Evolutionary conservation across 2,888 invertebrate species (phyloP).

Genomic region (Actias luna): DNA sequence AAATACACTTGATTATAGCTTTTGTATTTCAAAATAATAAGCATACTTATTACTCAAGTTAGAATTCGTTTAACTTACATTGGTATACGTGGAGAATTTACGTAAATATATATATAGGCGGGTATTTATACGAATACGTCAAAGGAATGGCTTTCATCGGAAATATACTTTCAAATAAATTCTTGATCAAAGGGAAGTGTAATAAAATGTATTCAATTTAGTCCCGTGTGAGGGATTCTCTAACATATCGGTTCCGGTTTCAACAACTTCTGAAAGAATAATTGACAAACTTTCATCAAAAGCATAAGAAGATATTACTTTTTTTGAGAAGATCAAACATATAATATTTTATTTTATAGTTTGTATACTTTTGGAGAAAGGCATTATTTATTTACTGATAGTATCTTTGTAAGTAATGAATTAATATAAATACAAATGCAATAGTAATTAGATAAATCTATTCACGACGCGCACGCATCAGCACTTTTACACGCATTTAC

Average conservation of each 20-base stretch:
- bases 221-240: background rate
- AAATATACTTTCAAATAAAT: background rate
- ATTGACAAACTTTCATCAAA: background rate
- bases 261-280: background rate
- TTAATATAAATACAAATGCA: background rate
- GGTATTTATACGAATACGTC: background rate
- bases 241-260: background rate
- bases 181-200: background rate
- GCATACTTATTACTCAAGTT: background rate
- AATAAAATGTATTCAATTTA: background rate
- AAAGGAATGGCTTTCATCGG: background rate
- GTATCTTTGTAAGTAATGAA: background rate
- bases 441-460: background rate
- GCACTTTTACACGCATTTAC: conserved; percentile 29
- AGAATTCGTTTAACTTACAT: background rate
- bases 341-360: background rate
- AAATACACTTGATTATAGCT: no score
- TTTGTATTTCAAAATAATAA: background rate
- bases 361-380: background rate
- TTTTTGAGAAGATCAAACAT: no score
- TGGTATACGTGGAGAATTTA: background rate
- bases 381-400: background rate
- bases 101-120: background rate
- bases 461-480: conserved; percentile 23
- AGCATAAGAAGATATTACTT: no score